phyloP scores from a whole-genome alignment of 2,797 vertebrate genomes.

The Argyrosomus regius region DNA sequence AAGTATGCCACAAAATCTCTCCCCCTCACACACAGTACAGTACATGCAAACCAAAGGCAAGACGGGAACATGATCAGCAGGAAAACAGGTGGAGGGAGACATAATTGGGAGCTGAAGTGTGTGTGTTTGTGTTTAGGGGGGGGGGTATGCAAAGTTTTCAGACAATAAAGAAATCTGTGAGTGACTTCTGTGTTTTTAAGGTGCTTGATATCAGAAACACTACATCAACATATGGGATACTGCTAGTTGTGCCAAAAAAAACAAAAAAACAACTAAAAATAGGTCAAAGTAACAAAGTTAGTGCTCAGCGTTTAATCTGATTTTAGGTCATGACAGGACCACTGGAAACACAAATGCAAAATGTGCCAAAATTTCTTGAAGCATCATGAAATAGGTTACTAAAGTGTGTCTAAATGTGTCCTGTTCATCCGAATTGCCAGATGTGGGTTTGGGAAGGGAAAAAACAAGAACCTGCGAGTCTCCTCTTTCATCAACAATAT shows the following conservation, averaged over 20 bases:
- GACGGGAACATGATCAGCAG: slow-evolving; percentile 35
- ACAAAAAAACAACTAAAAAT: neutral
- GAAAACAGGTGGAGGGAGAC: slow-evolving; percentile 49
- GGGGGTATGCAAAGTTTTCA: slow-evolving; percentile 51
- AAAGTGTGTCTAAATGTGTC: neutral
- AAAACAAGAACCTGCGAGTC: slow-evolving; percentile 31
- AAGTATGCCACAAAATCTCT: slow-evolving; percentile 37
- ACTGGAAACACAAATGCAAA: neutral
- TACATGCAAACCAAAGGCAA: slow-evolving; percentile 21
- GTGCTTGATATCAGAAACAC: neutral
- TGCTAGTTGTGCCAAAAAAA: neutral
- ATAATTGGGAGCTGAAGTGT: slow-evolving; percentile 32
- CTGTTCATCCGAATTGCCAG: neutral
- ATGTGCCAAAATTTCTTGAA: slow-evolving; percentile 6
- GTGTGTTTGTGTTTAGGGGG: neutral
- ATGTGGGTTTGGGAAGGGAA: slow-evolving; percentile 9
- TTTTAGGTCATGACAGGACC: neutral
- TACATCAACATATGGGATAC: neutral
- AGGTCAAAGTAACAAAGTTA: neutral
- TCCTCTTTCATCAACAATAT: slow-evolving; percentile 52
- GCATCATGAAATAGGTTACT: neutral
- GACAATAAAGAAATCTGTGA: slow-evolving; percentile 7
- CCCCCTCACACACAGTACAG: neutral
- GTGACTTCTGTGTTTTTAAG: slow-evolving; percentile 1
- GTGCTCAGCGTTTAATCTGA: neutral